phyloP scores from a whole-genome alignment of 2,797 vertebrate species.

The Micropoecilia bifurca region DNA sequence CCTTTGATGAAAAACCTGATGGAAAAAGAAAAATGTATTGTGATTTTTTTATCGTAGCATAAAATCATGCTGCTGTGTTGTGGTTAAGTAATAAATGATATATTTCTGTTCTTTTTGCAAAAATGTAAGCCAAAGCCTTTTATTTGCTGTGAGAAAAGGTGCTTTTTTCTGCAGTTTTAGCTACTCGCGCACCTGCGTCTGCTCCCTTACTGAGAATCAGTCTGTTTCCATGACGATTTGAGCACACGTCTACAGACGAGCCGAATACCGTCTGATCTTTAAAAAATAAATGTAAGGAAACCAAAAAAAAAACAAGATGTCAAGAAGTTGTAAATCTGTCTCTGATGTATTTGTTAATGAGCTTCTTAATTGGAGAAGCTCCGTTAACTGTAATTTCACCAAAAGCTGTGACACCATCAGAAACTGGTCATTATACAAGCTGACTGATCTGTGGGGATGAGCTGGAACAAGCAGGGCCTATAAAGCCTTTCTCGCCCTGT shows the following conservation, averaged over 20 bases:
- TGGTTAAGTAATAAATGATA: not conserved
- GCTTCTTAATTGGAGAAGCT: not conserved
- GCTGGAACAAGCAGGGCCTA: not conserved
- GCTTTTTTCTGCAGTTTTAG: conserved; percentile 13
- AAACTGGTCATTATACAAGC: not conserved
- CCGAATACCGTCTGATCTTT: not conserved
- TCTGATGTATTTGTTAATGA: not conserved
- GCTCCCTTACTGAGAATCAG: not conserved
- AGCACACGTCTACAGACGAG: not conserved
- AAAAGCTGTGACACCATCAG: not conserved
- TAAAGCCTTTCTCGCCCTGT: conserved; percentile 8
- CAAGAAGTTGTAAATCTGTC: not conserved
- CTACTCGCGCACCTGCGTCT: conserved; percentile 28
- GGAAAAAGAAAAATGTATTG: conserved; percentile 15
- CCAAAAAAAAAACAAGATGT: not conserved
- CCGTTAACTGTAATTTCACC: not conserved
- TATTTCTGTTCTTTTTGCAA: not conserved
- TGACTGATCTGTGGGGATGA: not conserved
- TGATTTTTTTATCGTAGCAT: not conserved
- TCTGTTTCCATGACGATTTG: not conserved
- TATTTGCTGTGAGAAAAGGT: not conserved
- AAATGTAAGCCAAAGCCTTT: not conserved
- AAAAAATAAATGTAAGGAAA: not conserved
- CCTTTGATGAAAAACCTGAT: conserved; percentile 47
- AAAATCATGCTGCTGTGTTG: not conserved